A percentile compares a stretch with the other conserved stretches of the same genome.
Evolutionary conservation across 2,113 vertebrate genomes (phyloP).

Genomic region (Urocitellus parryii): DNA sequence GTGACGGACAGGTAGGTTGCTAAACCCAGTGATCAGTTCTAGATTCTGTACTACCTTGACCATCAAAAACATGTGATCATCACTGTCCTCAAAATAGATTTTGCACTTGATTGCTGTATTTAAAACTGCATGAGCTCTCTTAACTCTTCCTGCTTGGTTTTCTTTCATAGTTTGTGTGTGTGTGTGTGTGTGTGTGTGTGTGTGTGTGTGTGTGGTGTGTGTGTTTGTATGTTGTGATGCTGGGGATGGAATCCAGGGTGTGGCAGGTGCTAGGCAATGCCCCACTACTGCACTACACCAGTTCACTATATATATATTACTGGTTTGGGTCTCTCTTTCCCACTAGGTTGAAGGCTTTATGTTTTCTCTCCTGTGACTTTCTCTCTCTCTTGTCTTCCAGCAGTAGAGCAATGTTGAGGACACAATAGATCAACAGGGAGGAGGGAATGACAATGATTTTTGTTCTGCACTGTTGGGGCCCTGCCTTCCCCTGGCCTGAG

Average conservation of each 20-base stretch:
- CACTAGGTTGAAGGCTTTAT: not conserved
- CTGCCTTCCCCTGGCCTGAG: not conserved
- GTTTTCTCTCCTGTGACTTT: not conserved
- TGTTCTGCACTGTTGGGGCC: not conserved
- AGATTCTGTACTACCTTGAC: not conserved
- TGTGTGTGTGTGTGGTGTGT: too few species aligned
- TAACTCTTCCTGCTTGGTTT: not conserved
- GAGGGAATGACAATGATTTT: not conserved
- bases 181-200: too few species aligned
- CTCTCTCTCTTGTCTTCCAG: not conserved
- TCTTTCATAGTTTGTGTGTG: not conserved
- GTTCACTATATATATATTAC: not conserved
- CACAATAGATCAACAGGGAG: not conserved
- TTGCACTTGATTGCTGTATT: not conserved
- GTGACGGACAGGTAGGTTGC: not conserved
- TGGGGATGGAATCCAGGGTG: not conserved
- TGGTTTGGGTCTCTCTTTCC: not conserved
- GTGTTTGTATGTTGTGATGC: not conserved
- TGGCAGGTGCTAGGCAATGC: not conserved
- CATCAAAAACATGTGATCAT: not conserved
- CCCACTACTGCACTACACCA: not conserved
- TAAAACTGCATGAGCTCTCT: not conserved
- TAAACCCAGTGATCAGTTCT: not conserved
- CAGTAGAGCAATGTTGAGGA: not conserved
- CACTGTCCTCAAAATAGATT: not conserved